Evolutionary conservation across 2,888 invertebrate genomes (phyloP).

Genomic region (Mythimna vitellina): DNA sequence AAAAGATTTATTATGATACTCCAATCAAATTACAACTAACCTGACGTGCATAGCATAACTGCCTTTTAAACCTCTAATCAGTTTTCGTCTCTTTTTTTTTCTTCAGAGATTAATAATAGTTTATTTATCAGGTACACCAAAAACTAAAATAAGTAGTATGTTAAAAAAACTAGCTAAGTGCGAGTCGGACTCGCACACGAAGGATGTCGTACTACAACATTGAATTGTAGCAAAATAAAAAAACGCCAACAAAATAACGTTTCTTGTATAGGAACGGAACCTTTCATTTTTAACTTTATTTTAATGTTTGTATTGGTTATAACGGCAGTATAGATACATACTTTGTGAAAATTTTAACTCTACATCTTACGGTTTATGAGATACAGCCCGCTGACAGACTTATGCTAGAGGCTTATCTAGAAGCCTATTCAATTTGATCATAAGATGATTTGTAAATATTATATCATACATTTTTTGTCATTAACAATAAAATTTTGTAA

Average conservation of each 20-base stretch:
- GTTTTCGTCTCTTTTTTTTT: not conserved
- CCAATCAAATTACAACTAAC: not conserved
- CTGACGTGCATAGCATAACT: not conserved
- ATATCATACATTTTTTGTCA: not conserved
- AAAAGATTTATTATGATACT: constrained; percentile 24
- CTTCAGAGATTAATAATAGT: not conserved
- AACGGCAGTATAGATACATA: too few relatives aligned
- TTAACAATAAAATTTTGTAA: constrained; percentile 3
- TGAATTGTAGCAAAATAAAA: too few relatives aligned
- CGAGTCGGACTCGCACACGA: too few relatives aligned
- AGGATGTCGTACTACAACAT: too few relatives aligned
- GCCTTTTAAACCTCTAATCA: not conserved
- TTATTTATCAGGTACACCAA: not conserved
- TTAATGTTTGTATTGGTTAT: too few relatives aligned
- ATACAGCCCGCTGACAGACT: too few relatives aligned
- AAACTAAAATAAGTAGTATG: not conserved
- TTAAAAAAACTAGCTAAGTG: too few relatives aligned
- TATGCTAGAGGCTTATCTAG: not conserved
- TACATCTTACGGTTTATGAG: too few relatives aligned
- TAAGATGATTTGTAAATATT: constrained; percentile 39
- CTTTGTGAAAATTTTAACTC: too few relatives aligned
- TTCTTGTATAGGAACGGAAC: too few relatives aligned
- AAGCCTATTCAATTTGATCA: constrained; percentile 3
- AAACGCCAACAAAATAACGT: too few relatives aligned
- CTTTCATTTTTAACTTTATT: too few relatives aligned